Evolutionary conservation across 1,140 invertebrate species (phyloP).

Genomic region (Gryllus bimaculatus): DNA sequence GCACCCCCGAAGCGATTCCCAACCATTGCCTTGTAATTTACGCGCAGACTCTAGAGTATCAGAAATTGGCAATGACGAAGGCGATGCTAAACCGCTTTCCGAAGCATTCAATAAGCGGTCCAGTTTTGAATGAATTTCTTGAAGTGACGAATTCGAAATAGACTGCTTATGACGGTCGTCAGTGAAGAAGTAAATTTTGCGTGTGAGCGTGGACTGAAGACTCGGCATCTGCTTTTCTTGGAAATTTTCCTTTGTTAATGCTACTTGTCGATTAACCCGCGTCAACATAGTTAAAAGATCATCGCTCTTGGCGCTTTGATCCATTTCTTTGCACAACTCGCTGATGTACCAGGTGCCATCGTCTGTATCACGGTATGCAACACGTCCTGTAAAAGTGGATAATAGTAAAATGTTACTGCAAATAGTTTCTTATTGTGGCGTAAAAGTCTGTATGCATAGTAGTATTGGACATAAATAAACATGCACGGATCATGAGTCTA

Average conservation of each 20-base stretch:
- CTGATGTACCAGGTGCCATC: conserved; percentile 69
- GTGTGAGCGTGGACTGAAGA: conserved; percentile 60
- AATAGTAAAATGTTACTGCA: too few relatives aligned
- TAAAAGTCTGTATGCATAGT: too few relatives aligned
- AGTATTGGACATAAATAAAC: too few relatives aligned
- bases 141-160: background rate
- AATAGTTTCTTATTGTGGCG: too few relatives aligned
- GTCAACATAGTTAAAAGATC: conserved; percentile 59
- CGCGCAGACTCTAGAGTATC: background rate
- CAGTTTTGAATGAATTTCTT: background rate
- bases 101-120: background rate
- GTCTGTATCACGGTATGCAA: conserved; percentile 8
- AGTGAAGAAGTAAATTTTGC: conserved; percentile 34
- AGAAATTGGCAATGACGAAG: background rate
- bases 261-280: conserved; percentile 49
- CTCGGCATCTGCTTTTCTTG: conserved; percentile 59
- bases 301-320: conserved; percentile 33
- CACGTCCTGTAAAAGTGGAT: conserved; percentile 8
- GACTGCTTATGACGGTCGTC: conserved; percentile 17
- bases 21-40: background rate
- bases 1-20: background rate
- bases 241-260: conserved; percentile 39
- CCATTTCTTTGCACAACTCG: conserved; percentile 49
- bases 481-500: too few relatives aligned
- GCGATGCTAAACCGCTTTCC: background rate